Evolutionary conservation across 1,140 invertebrate genomes (phyloP).

Genomic region (Hycleus cichorii): DNA sequence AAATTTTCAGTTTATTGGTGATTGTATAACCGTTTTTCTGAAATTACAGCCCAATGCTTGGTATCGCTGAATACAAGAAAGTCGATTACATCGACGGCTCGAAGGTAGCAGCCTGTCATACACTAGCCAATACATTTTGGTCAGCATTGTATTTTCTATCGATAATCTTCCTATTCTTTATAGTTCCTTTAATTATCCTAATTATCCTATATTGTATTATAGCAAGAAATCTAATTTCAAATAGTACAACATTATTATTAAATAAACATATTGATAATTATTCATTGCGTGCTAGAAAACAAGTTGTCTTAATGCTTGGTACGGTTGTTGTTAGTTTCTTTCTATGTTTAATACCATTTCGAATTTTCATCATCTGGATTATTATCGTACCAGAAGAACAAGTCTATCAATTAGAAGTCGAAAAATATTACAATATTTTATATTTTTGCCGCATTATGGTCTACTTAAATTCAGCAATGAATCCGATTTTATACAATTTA

Average conservation of each 20-base stretch:
- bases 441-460: conserved; percentile 80
- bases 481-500: conserved; percentile 77
- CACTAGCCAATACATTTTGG: conserved; percentile 57
- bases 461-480: conserved; percentile 77
- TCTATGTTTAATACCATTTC: conserved; percentile 76
- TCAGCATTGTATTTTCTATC: conserved; percentile 64
- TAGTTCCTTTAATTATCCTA: conserved; percentile 67
- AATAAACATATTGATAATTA: conserved; percentile 54
- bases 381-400: conserved; percentile 56
- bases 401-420: conserved; percentile 54
- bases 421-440: conserved; percentile 69
- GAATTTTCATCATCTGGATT: conserved; percentile 74
- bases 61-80: conserved; percentile 54
- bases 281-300: conserved; percentile 54
- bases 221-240: conserved; percentile 61
- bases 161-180: conserved; percentile 66
- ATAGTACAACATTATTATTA: conserved; percentile 51
- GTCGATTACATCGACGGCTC: conserved; percentile 47
- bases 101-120: conserved; percentile 55
- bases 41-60: conserved; percentile 55
- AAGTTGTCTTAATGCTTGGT: conserved; percentile 74
- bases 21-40: conserved; percentile 18
- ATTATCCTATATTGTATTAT: conserved; percentile 70
- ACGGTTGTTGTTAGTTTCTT: conserved; percentile 81
- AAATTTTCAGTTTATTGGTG: conserved; percentile 7